These are phyloP conservation scores for Plutomurus gul DNA, from an alignment of 1,140 invertebrate species.

Conservation along the genomic window DNA sequence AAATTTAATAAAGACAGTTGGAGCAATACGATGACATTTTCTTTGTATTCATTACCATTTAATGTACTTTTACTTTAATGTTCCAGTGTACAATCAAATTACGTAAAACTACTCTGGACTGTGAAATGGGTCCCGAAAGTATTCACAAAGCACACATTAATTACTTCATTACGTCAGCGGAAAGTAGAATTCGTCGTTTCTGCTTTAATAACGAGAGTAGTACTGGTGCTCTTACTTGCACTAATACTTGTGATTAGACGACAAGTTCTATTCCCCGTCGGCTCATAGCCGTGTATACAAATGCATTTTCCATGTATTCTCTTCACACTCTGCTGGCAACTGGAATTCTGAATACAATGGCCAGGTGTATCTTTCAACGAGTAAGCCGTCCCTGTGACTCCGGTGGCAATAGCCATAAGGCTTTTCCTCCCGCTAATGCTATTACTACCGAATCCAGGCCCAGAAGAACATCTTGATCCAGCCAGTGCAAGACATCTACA, in stretches of 20 bases:
- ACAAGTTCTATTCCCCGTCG: conserved; percentile 23
- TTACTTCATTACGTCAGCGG: neutral
- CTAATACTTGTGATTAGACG: neutral
- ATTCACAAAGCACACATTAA: conserved; percentile 12
- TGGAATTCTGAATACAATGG: neutral
- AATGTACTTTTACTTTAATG: conserved; percentile 22
- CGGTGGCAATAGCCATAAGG: neutral
- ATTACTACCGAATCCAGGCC: neutral
- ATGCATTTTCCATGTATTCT: conserved; percentile 12
- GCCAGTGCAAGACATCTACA: conserved; percentile 29
- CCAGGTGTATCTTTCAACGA: neutral
- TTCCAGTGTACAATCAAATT: neutral
- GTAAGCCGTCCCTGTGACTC: neutral
- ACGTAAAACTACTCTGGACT: neutral
- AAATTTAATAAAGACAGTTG: neutral
- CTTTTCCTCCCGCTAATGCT: neutral
- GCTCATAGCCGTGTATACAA: neutral
- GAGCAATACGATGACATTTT: too few species aligned
- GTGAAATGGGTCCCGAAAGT: neutral
- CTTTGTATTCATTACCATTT: neutral
- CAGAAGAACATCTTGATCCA: neutral
- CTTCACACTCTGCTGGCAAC: neutral
- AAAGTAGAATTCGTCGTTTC: conserved; percentile 1
- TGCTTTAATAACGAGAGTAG: neutral
- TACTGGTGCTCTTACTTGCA: neutral